A percentile compares a stretch with the other conserved stretches of the same genome.
Evolutionary conservation across 2,888 invertebrate species (phyloP).

Genomic region (Agrochola macilenta): DNA sequence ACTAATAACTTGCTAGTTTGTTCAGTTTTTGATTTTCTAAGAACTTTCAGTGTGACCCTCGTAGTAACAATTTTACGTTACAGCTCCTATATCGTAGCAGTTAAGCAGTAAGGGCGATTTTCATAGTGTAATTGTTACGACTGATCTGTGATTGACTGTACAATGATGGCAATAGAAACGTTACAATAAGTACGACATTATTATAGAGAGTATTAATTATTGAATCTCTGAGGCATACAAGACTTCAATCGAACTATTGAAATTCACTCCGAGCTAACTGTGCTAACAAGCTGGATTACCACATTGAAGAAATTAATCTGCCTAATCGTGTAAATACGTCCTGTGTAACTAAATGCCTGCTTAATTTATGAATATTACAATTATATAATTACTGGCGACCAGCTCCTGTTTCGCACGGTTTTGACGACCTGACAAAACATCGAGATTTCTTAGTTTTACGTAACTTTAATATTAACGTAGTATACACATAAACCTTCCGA

Average conservation of each 20-base stretch:
- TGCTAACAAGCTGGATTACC: slow-evolving; percentile 15
- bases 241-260: background rate
- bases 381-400: background rate
- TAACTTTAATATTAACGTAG: no score
- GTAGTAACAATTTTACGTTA: background rate
- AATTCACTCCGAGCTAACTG: background rate
- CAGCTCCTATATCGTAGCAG: background rate
- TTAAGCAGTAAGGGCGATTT: background rate
- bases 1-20: no score
- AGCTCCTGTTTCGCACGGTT: no score
- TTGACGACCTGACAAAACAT: no score
- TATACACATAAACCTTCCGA: no score
- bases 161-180: background rate
- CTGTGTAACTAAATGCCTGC: background rate
- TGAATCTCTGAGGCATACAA: no score
- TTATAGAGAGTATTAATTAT: background rate
- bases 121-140: background rate
- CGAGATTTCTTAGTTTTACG: no score
- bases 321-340: slow-evolving; percentile 5
- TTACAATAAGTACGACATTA: background rate
- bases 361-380: slow-evolving; percentile 6
- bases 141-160: no score
- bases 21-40: no score
- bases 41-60: no score
- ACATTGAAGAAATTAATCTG: background rate